A percentile compares a stretch with the other conserved stretches of the same genome.
These are phyloP conservation scores for Lissonota sp. DNA, from an alignment of 2,888 invertebrate genomes.

Conservation along the genomic window DNA sequence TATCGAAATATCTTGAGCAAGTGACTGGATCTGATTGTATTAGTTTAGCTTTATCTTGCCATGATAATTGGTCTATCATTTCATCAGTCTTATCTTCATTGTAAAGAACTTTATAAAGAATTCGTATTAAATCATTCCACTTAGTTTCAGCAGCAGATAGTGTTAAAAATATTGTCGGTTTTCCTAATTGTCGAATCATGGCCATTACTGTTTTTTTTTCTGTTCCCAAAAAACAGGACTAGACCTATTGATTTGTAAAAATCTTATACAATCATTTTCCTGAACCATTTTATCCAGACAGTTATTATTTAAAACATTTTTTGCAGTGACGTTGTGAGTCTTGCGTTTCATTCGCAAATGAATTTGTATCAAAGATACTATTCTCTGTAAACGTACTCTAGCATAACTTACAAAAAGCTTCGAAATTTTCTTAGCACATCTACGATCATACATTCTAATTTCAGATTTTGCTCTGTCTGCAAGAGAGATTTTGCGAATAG, in stretches of 20 bases:
- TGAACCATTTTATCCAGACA: slow-evolving; percentile 46
- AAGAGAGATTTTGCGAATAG: slow-evolving; percentile 36
- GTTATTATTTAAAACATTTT: slow-evolving; percentile 47
- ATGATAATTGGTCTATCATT: slow-evolving; percentile 44
- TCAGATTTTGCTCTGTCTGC: slow-evolving; percentile 62
- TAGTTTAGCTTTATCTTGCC: slow-evolving; percentile 54
- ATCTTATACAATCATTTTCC: slow-evolving; percentile 47
- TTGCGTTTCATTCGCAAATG: slow-evolving; percentile 54
- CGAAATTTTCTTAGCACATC: too few relatives aligned
- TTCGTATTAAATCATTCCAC: slow-evolving; percentile 58
- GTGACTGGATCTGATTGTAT: too few relatives aligned
- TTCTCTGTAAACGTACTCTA: slow-evolving; percentile 49
- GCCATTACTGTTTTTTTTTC: slow-evolving; percentile 58
- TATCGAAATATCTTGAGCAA: too few relatives aligned
- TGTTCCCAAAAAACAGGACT: slow-evolving; percentile 59
- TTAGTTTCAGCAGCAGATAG: slow-evolving; percentile 58
- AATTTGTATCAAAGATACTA: slow-evolving; percentile 52
- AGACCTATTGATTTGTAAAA: slow-evolving; percentile 48
- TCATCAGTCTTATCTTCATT: slow-evolving; percentile 56
- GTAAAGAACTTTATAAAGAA: too few relatives aligned
- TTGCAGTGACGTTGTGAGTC: slow-evolving; percentile 45
- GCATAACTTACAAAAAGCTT: too few relatives aligned
- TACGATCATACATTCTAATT: slow-evolving; percentile 58
- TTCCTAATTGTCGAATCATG: slow-evolving; percentile 65
- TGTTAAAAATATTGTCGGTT: slow-evolving; percentile 62